Base-by-base conservation (phyloP, 1,140 invertebrate species). In the Popillia japonica region DNA sequence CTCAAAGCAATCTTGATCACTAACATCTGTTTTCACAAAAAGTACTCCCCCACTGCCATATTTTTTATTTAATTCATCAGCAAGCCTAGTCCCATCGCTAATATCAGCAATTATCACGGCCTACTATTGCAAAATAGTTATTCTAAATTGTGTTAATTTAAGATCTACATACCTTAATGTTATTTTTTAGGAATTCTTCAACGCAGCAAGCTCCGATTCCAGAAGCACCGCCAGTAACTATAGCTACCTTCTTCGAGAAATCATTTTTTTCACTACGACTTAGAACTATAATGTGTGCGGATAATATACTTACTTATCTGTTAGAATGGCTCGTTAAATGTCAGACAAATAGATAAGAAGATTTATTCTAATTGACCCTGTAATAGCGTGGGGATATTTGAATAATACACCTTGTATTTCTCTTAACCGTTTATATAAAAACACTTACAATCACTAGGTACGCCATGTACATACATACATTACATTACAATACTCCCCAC, bases 181-280 rank as follows among this genome's bases (percentile, higher is more conserved):
- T 64, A 40, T 61, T 78, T 55, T 20, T 55, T 11, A 78, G 34
- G 6, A 78, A 59, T 75, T 75, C 72, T 75, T 78, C 44, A 0
- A 59, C 72, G 61, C 20, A 74, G 40, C n/a, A 11, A 11, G 73
- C 73, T 22, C 77, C 77, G 27, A 78, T 75, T 3, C 77, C 77
- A 20, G 42, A 61, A 3, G 42, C 40, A 59, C 72, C 73, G 7
- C 77, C 77, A 27, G 77, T 78, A 40, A 75, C n/a, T 59, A 78
- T 40, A 74, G 72, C 77, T 6, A 78, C 72, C 44, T 78, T 78
- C 7, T 44, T 72, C 6, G 34, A 17, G 6, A 74, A 40, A 74
- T 41, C 72, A 74, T 74, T 74, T 44, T 68, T 20, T 3, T 34
- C 27, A 23, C 20, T 68, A 48, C n/a, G 6, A 48, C n/a, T 48